Evolutionary conservation across 2,113 vertebrate species (phyloP), one percentile per base, ranked within the genome.

Genomic region (Oxyura jamaicensis): DNA sequence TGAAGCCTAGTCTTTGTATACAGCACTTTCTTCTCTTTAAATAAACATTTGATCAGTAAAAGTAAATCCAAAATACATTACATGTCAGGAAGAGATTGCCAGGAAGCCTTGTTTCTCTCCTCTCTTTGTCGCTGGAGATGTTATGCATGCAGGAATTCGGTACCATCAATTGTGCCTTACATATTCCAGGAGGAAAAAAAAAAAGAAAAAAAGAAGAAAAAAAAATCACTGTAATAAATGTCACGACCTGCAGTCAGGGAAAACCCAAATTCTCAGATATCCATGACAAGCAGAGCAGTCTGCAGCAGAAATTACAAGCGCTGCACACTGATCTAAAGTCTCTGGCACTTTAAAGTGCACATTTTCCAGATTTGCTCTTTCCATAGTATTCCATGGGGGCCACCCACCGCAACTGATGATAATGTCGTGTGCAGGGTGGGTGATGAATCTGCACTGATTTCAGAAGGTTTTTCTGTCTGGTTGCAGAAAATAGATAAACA

Each of bases 341-440:
- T 55, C 56, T 75, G 56, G 59, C 76, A 86, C 90, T 91, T 95
- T 93, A 88, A 94, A 95, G 72, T 68, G 72, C 91, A 94, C 56
- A n/a, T 91, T 90, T 96, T 89, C 87, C 60, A 83, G 79, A 75
- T 91, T 95, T 97, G 95, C 96, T 93, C 95, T 97, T 97, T 97
- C 83, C 79, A 29, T 13, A 63, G 42, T 88, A 93, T 96, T 96
- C 96, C 94, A 91, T 2, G 1, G 94, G 60, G 95, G 52, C 91
- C 80, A 83, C 60, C 90, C 76, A 28, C 78, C 39, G 33, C 93
- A 88, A 90, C 94, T 83, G 90, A 93, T 97, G 96, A 96, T 95
- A 96, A 97, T 95, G 96, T 97, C 90, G 5, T 86, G 88, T 90
- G 68, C 65, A 42, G 79, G 46, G 78, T 91, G 55, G 85, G 83